Evolutionary conservation across 2,888 invertebrate species (phyloP), one percentile per base, ranked within the genome.

Genomic region (Apotomis turbidana): DNA sequence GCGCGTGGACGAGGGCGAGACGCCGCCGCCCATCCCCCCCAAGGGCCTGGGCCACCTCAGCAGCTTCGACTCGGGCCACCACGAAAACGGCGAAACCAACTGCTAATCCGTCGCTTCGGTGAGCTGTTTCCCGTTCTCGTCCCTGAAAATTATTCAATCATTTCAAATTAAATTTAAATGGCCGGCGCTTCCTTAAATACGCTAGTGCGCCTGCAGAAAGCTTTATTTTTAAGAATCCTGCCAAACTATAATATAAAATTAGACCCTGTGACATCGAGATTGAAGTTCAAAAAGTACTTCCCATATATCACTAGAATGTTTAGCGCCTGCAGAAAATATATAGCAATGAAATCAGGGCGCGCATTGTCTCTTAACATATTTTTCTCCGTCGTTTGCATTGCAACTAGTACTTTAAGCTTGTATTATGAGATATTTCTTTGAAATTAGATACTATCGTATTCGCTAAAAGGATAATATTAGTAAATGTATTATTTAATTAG

Each of bases 11-110:
- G 93, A 90, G 63, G 90, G 84, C 0, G 92, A 93, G 76, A 88
- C 84, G 0, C 93, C 93, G 5, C 93, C 93, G 0, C 93, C 93
- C 15, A 93, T 93, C 70, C 93, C 93, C 0, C 93, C 93, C 15
- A 93, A 93, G 77, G 93, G 92, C 0, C 85, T 92, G 52, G 90
- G 90, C 0, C 93, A 93, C 63, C 85, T 92, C 78, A 89, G 90
- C 84, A 93, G 93, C 81, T 91, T 93, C 78, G 93, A 93, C 76
- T 91, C 91, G 0, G 91, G 91, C 2, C 91, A 91, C 74, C 92
- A 91, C 68, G 93, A 93, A 77, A 91, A 91, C 76, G 90, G 88
- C 27, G 91, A 93, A 79, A 90, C 91, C 3, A 88, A 92, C 74
- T 92, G 91, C 77, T 92, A 83, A 85, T 38, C 41, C 15, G 12